Evolutionary conservation across 2,888 invertebrate genomes (phyloP).

Genomic region (Nyleta sp.): DNA sequence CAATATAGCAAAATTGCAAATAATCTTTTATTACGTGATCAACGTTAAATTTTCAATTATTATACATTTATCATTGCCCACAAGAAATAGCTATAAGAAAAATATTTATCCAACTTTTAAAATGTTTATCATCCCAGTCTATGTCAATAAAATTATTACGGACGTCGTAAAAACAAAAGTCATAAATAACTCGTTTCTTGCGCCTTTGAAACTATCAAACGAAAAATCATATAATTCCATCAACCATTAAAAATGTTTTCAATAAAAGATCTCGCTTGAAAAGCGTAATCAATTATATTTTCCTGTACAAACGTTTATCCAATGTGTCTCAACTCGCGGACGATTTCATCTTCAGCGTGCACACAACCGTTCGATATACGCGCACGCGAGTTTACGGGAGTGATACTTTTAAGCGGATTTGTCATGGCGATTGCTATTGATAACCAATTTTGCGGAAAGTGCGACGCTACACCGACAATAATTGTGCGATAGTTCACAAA

Average conservation of each 20-base stretch:
- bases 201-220: neutral
- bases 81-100: neutral
- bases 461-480: conserved; percentile 44
- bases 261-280: neutral
- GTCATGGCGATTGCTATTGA: conserved; percentile 53
- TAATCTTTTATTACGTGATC: neutral
- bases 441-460: conserved; percentile 56
- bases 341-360: conserved; percentile 27
- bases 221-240: neutral
- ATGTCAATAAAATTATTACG: conserved; percentile 6
- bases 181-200: neutral
- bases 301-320: conserved; percentile 4
- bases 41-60: neutral
- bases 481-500: conserved; percentile 31
- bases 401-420: conserved; percentile 60
- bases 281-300: conserved; percentile 6
- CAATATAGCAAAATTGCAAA: no score
- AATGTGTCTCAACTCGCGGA: conserved; percentile 12
- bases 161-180: neutral
- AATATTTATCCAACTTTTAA: neutral
- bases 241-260: neutral
- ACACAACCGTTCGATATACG: neutral
- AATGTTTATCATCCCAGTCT: neutral
- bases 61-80: neutral
- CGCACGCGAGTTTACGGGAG: conserved; percentile 36